Base-by-base conservation (phyloP, 2,888 invertebrate species). In the Tenodera sinensis region DNA sequence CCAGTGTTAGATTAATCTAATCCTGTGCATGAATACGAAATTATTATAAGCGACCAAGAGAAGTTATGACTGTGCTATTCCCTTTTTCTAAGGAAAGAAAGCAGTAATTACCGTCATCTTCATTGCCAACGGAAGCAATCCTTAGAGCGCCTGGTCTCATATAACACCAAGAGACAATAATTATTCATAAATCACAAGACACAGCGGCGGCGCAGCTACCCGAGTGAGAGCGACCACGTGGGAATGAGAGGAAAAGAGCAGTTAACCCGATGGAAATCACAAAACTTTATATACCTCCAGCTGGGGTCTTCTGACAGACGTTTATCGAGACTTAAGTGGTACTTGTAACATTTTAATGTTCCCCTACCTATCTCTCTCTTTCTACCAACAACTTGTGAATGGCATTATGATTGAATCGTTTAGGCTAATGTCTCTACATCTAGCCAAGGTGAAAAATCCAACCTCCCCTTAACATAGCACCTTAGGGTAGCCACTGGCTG, bases 121-220 rank as follows among this genome's bases (percentile, higher is more conserved):
- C 81, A 30, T 86, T 20, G 28, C n/a, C 71, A 81, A 81, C 87
- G 87, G 87, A 87, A 87, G 87, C 82, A 87, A 82, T 87, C 87
- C 82, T 34, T 87, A 34, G 34, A 87, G 81, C 54, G 3, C 34
- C 7, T 12, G 54, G 54, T 71, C 54, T 82, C 86, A 83, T 83
- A 87, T 83, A 86, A 86, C 54, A 28, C 25, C 81, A 27, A 85
- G 28, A 82, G 87, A 87, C 87, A 87, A 87, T 87, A 87, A 87
- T 87, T 87, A 83, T 87, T 87, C 87, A 87, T 87, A 87, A 87
- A 87, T 87, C 87, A 87, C 87, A 87, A 30, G 83, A 28, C 86
- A 54, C 81, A 71, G 86, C 30, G 81, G 25, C 28, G 30, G 3
- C 81, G 30, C 28, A n/a, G 81, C 28, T n/a, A 12, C 85, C 54